Base-by-base conservation (phyloP, 2,797 vertebrate species). In the Cichlasoma orientale region DNA sequence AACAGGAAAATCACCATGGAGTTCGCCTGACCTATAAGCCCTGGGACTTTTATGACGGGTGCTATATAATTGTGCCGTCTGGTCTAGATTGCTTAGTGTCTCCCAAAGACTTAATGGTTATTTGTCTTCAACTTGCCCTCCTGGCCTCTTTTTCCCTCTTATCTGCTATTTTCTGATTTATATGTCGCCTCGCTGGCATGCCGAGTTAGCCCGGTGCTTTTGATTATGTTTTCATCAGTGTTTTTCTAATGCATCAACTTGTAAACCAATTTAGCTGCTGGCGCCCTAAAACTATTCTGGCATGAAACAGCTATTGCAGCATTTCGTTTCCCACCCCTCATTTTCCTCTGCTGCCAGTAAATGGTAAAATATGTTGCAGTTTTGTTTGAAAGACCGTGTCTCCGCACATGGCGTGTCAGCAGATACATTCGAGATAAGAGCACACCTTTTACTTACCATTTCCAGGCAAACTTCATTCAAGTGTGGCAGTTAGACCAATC, bases 211-310 rank as follows among this genome's bases (percentile, higher is more conserved):
- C 83, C 80, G 74, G 75, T 93, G 92, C 90, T 93, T 94, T 87
- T 91, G 90, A 95, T 94, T 94, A 92, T 90, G 93, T 93, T 93
- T 93, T 92, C 90, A 89, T 95, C 88, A 88, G 88, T 92, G 90
- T 91, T 94, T 94, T 93, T 90, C 86, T 90, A 93, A 94, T 89
- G 86, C 92, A 92, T 93, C 84, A 90, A 93, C 90, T 94, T 94
- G 93, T 94, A 92, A 94, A 94, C 88, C 91, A 92, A 94, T 94
- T 94, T 93, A 90, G 91, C 87, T 80, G 72, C 89, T 93, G 94
- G 95, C 94, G 93, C 94, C 95, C 89, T 82, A 53, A 87, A 93
- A 90, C 93, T 93, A 90, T 89, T 92, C 92, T 94, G 93, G 94
- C 93, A 93, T 94, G 90, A 93, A 92, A 84, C 80, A 75, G 86